phyloP scores from a whole-genome alignment of 92 coral and sea anemone genomes.

The Phenganax subtilis region DNA sequence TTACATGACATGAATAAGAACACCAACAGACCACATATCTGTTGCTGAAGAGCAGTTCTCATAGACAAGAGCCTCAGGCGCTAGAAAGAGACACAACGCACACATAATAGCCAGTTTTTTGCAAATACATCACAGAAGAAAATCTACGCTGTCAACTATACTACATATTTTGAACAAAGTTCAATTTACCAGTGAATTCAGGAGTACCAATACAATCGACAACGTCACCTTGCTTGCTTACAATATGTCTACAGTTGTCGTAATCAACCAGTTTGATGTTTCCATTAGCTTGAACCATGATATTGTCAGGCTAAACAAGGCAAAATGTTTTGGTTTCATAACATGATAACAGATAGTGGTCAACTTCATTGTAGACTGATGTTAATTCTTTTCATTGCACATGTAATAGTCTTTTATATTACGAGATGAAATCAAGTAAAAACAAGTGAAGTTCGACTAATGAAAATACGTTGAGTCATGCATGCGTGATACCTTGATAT shows the following conservation, averaged over 20 bases:
- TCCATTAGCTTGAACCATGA: constrained; percentile 72
- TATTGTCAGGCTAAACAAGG: constrained; percentile 73
- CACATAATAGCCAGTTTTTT: too few relatives aligned
- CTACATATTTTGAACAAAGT: not conserved
- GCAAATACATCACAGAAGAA: too few relatives aligned
- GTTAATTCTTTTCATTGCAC: too few relatives aligned
- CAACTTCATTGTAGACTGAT: too few relatives aligned
- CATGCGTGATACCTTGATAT: constrained; percentile 62
- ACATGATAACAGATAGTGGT: not conserved
- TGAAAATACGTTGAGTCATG: not conserved
- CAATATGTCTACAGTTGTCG: constrained; percentile 74
- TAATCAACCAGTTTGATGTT: constrained; percentile 87
- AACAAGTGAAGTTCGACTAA: not conserved
- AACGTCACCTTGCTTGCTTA: constrained; percentile 63
- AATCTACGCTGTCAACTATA: too few relatives aligned
- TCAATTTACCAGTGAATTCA: constrained; percentile 72
- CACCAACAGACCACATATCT: constrained; percentile 97
- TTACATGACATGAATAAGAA: constrained; percentile 75
- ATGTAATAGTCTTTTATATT: too few relatives aligned
- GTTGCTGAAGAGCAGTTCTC: constrained; percentile 80
- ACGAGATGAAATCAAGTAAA: not conserved
- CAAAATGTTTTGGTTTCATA: not conserved
- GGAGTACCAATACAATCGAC: constrained; percentile 91
- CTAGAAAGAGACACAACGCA: constrained; percentile 32
- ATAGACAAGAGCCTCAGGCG: constrained; percentile 91